Conservation (phyloP, 2,113 vertebrate species). For the Tragelaphus imberbis region DNA sequence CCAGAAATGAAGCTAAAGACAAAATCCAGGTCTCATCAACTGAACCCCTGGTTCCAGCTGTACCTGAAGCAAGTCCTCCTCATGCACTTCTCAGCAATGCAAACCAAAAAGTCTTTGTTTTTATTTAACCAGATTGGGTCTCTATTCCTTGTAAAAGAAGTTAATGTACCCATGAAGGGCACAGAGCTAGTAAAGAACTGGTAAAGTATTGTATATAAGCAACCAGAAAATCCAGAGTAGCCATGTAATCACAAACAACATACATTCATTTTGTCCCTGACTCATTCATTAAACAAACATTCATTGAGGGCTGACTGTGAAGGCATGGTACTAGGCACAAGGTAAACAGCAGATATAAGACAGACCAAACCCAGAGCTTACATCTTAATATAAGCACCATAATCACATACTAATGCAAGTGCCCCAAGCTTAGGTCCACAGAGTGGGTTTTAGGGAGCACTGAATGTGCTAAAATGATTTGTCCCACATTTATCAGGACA, state of each 20-base stretch:
- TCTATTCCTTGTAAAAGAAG: background rate
- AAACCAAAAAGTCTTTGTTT: background rate
- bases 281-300: conserved; percentile 1
- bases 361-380: background rate
- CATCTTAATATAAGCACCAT: background rate
- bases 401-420: background rate
- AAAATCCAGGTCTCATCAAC: background rate
- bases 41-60: background rate
- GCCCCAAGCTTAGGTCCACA: background rate
- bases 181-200: background rate
- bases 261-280: background rate
- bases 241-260: background rate
- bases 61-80: background rate
- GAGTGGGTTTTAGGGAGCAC: background rate
- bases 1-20: background rate
- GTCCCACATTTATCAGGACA: no score
- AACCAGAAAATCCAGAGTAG: background rate
- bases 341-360: background rate
- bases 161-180: background rate
- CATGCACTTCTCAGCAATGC: background rate
- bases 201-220: background rate
- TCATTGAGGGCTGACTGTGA: background rate
- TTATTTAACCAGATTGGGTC: background rate
- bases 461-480: no score
- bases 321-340: background rate